Evolutionary conservation across 2,888 invertebrate genomes (phyloP), one percentile per base, ranked within the genome.

Genomic region (Orgyia antiqua): DNA sequence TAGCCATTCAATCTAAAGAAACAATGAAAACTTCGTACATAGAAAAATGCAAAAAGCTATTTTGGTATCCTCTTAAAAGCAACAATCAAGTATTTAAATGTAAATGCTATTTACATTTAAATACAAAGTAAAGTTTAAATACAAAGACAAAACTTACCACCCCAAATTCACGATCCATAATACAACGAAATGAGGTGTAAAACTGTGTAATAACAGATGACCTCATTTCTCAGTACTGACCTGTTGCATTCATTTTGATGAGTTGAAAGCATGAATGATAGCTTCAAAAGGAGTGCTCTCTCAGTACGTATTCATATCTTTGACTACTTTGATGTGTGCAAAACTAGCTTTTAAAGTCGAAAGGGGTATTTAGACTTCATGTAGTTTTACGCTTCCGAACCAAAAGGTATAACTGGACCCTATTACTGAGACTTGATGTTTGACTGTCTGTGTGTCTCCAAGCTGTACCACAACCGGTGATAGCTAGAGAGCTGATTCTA

Each of bases 231-330:
- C 28, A 20, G 31, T 21, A 23, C 31, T 33, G 4, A 42, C 34
- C 24, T 38, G 42, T 42, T 44, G 39, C 39, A 27, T 11, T 4
- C 27, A 18, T 23, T 36, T 38, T 37, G 21, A 49, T 8, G 12
- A 2, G 21, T 24, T 41, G 31, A 27, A 40, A 36, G 20, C 20
- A n/a, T 7, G 18, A 8, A 13, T 36, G 33, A 30, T 36, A 17
- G 9, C 25, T 31, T 27, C 12, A 33, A 43, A 44, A 23, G 29
- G 17, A 12, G 21, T 29, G n/a, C 27, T 40, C n/a, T n/a, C n/a
- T n/a, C 29, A 19, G 18, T 33, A 21, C 29, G 34, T 33, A 23
- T 23, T 23, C 23, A 23, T 2, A 10, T 23, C 10, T 10, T 20
- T 20, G 20, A n/a, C n/a, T n/a, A n/a, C 20, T n/a, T n/a, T 20